Percentiles rank a stretch among this genome's conserved stretches.
Evolutionary conservation across 1,140 invertebrate genomes (phyloP).

Genomic region (Scaptomyza hsui): DNA sequence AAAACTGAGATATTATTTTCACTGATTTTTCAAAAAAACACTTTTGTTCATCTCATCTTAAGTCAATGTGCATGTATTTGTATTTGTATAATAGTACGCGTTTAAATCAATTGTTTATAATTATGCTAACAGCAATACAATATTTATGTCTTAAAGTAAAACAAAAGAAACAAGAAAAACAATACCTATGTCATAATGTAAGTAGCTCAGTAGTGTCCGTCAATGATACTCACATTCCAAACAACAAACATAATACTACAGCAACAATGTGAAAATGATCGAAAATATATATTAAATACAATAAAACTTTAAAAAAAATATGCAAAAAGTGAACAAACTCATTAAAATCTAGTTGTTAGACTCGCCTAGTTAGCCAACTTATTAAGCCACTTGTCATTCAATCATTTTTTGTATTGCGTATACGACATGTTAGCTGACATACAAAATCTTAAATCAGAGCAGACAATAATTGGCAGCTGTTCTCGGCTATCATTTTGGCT

Average conservation of each 20-base stretch:
- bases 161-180: constrained; percentile 15
- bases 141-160: constrained; percentile 58
- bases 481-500: no score
- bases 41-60: constrained; percentile 11
- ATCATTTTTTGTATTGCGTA: constrained; percentile 26
- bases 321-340: neutral
- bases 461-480: constrained; percentile 66
- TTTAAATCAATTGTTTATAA: constrained; percentile 52
- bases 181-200: constrained; percentile 38
- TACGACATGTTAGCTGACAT: constrained; percentile 48
- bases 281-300: constrained; percentile 73
- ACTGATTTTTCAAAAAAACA: neutral
- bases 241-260: constrained; percentile 40
- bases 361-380: neutral
- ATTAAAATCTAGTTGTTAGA: neutral
- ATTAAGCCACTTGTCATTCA: neutral
- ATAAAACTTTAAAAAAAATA: constrained; percentile 29
- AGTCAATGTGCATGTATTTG: constrained; percentile 26
- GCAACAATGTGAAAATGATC: constrained; percentile 68
- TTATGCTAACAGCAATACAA: constrained; percentile 55
- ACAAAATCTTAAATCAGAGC: constrained; percentile 40
- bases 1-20: constrained; percentile 44
- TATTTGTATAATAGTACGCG: constrained; percentile 43
- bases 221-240: constrained; percentile 54
- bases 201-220: constrained; percentile 71